Conservation (phyloP, 2,888 invertebrate species). For the Tenthredo livida region DNA sequence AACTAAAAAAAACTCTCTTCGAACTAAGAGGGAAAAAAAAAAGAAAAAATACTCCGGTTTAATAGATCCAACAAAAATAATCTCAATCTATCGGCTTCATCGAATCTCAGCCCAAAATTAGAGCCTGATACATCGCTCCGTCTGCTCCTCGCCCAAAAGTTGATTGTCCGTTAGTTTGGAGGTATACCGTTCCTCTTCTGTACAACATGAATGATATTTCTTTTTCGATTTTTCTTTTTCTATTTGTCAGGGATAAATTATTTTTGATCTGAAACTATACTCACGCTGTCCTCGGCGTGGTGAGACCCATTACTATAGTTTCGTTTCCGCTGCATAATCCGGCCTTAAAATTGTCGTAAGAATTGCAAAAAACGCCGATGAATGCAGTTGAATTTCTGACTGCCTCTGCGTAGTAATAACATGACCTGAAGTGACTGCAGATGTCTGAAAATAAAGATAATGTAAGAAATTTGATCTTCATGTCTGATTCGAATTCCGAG, state of each 20-base stretch:
- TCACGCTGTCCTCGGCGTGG: conserved; percentile 67
- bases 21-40: no score
- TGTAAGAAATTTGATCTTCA: background rate
- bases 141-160: conserved; percentile 60
- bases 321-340: conserved; percentile 55
- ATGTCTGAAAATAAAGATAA: conserved; percentile 73
- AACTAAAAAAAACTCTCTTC: background rate
- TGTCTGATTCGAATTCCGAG: conserved; percentile 32
- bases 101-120: background rate
- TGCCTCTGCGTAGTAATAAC: conserved; percentile 79
- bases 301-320: conserved; percentile 65
- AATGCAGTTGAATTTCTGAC: conserved; percentile 74
- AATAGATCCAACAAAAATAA: background rate
- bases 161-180: conserved; percentile 58
- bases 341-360: background rate
- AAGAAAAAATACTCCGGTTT: no score
- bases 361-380: conserved; percentile 66
- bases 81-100: background rate
- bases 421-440: conserved; percentile 80
- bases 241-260: background rate
- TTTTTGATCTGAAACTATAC: conserved; percentile 52
- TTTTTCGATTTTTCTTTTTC: background rate
- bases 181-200: conserved; percentile 65
- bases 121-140: background rate
- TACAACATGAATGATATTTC: conserved; percentile 36